Conservation (phyloP, 2,113 vertebrate species). For the Lampris incognitus region DNA sequence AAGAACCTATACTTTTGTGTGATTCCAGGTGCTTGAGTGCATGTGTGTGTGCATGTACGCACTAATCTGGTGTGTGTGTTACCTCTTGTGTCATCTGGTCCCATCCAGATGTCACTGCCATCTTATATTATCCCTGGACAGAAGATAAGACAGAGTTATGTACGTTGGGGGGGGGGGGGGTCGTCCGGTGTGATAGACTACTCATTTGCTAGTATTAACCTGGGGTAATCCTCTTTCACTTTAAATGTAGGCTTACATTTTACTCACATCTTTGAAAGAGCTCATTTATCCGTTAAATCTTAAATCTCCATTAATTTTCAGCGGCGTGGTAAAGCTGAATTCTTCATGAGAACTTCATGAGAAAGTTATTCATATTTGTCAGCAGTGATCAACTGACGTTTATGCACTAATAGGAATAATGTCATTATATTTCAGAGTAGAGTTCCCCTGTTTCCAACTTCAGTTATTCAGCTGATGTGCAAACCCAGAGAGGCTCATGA, state of each 20-base stretch:
- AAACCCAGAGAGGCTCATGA: too few species aligned
- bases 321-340: background rate
- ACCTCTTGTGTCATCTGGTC: conserved; percentile 11
- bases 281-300: too few species aligned
- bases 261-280: too few species aligned
- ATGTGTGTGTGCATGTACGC: background rate
- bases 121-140: background rate
- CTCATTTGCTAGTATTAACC: too few species aligned
- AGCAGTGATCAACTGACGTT: too few species aligned
- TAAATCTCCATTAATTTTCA: background rate
- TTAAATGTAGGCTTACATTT: too few species aligned
- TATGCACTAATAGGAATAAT: conserved; percentile 10
- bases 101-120: conserved; percentile 3
- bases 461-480: background rate
- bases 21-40: background rate
- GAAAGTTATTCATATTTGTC: too few species aligned
- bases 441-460: background rate
- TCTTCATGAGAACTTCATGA: too few species aligned
- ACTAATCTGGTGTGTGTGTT: background rate
- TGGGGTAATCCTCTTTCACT: too few species aligned
- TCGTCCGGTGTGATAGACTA: background rate
- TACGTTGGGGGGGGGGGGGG: background rate
- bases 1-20: too few species aligned
- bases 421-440: background rate
- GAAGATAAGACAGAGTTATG: background rate